Percentiles rank a stretch among this genome's conserved stretches.
Evolutionary conservation across 2,888 invertebrate genomes (phyloP).

Genomic region (Oscheius sp.): DNA sequence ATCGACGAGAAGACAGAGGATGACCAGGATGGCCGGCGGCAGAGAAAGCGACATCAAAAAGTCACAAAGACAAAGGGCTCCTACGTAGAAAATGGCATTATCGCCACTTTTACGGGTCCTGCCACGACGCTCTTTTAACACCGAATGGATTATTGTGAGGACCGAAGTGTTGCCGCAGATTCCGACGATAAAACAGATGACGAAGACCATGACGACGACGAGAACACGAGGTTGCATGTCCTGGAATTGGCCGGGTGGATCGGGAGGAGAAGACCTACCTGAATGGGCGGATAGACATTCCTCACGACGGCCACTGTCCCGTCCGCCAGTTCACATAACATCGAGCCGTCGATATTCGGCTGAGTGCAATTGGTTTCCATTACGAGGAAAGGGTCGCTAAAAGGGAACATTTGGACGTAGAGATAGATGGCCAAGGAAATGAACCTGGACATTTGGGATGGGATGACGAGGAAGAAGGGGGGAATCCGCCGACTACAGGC

Average conservation of each 20-base stretch:
- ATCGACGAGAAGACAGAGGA: neutral
- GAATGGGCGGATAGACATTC: conserved; percentile 71
- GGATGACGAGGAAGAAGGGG: too few relatives aligned
- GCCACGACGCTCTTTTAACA: conserved; percentile 58
- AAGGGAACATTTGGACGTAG: too few relatives aligned
- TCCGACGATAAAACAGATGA: conserved; percentile 68
- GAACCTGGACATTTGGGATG: too few relatives aligned
- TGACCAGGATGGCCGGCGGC: conserved; percentile 69
- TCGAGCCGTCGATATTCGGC: neutral
- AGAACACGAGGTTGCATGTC: conserved; percentile 68
- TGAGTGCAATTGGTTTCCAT: conserved; percentile 11
- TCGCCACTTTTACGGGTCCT: conserved; percentile 56
- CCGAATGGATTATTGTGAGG: conserved; percentile 66
- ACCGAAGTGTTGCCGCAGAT: conserved; percentile 69
- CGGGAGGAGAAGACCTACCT: conserved; percentile 48
- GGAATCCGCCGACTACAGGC: too few relatives aligned
- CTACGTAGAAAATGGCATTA: conserved; percentile 69
- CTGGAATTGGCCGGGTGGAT: conserved; percentile 41
- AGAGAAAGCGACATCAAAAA: conserved; percentile 69
- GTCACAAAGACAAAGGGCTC: conserved; percentile 68
- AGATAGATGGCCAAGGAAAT: too few relatives aligned
- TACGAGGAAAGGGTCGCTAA: neutral
- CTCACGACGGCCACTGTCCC: conserved; percentile 43
- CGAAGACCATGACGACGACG: conserved; percentile 65
- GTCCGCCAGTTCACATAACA: conserved; percentile 3